phyloP scores from a whole-genome alignment of 1,140 invertebrate species.

The Lepidurus apus region DNA sequence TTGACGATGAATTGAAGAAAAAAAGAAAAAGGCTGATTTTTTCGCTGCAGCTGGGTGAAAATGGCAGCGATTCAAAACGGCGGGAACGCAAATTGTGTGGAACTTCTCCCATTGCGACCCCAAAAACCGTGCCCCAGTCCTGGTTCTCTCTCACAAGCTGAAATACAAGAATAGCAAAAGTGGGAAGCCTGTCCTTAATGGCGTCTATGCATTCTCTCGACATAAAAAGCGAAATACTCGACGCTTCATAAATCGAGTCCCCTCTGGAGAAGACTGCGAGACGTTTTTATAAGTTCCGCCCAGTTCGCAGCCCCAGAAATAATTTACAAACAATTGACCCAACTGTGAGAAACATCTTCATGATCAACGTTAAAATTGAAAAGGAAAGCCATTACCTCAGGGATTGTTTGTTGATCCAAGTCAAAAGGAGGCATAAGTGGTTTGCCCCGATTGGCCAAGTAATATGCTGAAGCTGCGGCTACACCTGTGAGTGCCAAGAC shows the following conservation, averaged over 20 bases:
- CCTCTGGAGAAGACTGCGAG: not conserved
- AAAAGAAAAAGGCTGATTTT: not conserved
- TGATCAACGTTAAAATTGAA: not conserved
- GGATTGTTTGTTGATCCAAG: conserved; percentile 33
- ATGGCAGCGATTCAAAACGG: conserved; percentile 8
- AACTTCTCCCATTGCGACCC: not conserved
- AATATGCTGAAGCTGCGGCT: conserved; percentile 57
- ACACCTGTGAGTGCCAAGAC: conserved; percentile 66
- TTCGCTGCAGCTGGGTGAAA: not conserved
- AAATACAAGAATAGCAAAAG: conserved; percentile 5
- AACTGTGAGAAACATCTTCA: not conserved
- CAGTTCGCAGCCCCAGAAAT: not conserved
- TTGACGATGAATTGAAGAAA: not conserved
- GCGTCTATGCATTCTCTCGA: not conserved
- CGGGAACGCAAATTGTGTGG: not conserved
- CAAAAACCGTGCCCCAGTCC: not conserved
- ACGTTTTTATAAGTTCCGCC: not conserved
- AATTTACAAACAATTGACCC: not conserved
- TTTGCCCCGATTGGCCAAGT: conserved; percentile 62
- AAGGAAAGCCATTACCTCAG: conserved; percentile 4
- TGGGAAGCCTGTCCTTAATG: not conserved
- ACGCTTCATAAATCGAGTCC: not conserved
- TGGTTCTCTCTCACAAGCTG: not conserved
- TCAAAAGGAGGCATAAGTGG: conserved; percentile 56
- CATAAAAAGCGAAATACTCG: not conserved